Evolutionary conservation across 2,888 invertebrate species (phyloP).

Genomic region (Drosophila anomelani): DNA sequence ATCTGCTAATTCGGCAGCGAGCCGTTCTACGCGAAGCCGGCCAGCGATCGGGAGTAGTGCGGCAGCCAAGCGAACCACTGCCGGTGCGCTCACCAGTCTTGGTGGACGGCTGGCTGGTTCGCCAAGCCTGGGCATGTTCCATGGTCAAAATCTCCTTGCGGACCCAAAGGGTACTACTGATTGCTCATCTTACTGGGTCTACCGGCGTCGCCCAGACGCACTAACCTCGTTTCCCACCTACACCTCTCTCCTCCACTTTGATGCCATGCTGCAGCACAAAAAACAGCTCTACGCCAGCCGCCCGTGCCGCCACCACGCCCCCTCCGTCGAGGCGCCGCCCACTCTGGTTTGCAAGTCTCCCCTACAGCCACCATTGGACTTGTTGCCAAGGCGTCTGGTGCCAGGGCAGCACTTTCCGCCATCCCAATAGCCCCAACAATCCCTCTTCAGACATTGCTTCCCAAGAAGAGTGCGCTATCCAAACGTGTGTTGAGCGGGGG

Average conservation of each 20-base stretch:
- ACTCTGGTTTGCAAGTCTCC: not conserved
- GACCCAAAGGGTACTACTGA: slow-evolving; percentile 42
- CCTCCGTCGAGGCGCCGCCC: slow-evolving; percentile 2
- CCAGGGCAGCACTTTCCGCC: slow-evolving; percentile 11
- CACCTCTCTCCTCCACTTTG: slow-evolving; percentile 31
- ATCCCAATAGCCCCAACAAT: not conserved
- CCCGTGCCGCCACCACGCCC: slow-evolving; percentile 23
- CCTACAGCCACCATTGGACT: not conserved
- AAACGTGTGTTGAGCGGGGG: slow-evolving; percentile 33
- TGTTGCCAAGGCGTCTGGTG: slow-evolving; percentile 28
- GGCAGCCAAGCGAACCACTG: slow-evolving; percentile 6
- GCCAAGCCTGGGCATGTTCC: slow-evolving; percentile 10
- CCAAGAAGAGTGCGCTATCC: slow-evolving; percentile 39
- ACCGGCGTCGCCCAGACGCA: slow-evolving; percentile 38
- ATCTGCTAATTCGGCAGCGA: not conserved
- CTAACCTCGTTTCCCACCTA: slow-evolving; percentile 45
- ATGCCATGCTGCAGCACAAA: slow-evolving; percentile 29
- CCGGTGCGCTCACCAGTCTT: slow-evolving; percentile 7
- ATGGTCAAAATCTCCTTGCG: not conserved
- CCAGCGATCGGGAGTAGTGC: not conserved
- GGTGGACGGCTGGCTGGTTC: slow-evolving; percentile 3
- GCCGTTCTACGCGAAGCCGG: slow-evolving; percentile 1
- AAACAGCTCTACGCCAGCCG: slow-evolving; percentile 4
- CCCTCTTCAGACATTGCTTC: not conserved
- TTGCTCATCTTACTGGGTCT: slow-evolving; percentile 36